phyloP scores from a whole-genome alignment of 2,797 vertebrate genomes.

The Enteromius paludinosus region DNA sequence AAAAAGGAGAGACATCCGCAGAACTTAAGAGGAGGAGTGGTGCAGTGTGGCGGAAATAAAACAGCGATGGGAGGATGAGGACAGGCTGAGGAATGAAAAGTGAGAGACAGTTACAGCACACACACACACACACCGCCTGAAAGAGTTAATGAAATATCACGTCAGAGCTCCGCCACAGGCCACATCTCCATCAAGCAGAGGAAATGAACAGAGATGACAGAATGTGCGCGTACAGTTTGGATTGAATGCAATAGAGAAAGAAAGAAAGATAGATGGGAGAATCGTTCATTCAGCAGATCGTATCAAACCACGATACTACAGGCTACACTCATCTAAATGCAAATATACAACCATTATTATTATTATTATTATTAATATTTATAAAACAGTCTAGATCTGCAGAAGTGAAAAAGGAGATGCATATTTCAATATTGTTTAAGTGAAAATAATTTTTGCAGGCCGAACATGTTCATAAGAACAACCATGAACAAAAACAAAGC shows the following conservation, averaged over 20 bases:
- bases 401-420: not conserved
- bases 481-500: not conserved
- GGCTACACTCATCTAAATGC: not conserved
- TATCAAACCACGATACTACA: not conserved
- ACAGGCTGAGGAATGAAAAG: constrained; percentile 49
- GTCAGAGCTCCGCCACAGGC: constrained; percentile 38
- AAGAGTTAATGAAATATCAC: constrained; percentile 52
- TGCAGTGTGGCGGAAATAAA: constrained; percentile 16
- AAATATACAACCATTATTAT: not conserved
- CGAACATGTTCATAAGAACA: not conserved
- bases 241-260: not conserved
- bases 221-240: not conserved
- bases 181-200: constrained; percentile 41
- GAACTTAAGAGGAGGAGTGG: not conserved
- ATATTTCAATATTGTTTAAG: not conserved
- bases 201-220: constrained; percentile 28
- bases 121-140: constrained; percentile 10
- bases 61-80: constrained; percentile 4
- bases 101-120: constrained; percentile 37
- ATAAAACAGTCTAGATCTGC: not conserved
- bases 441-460: not conserved
- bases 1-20: not conserved
- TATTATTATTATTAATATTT: not conserved
- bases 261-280: not conserved
- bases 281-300: not conserved